Percentiles rank a stretch among this genome's conserved stretches.
Evolutionary conservation across 2,888 invertebrate genomes (phyloP).

Genomic region (Rapana venosa): DNA sequence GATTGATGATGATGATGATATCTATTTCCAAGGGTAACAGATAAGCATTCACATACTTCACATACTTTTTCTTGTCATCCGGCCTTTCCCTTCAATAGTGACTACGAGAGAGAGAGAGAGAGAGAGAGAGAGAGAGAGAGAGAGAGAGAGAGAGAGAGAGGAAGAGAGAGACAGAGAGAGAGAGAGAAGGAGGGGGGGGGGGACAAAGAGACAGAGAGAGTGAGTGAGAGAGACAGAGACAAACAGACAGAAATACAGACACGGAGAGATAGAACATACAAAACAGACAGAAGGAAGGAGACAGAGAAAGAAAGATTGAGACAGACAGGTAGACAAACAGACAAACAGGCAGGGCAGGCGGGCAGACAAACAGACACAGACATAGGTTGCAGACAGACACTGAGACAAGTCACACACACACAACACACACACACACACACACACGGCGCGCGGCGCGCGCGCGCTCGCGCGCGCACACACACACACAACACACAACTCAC

Average conservation of each 20-base stretch:
- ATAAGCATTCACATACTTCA: no score
- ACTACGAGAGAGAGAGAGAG: slow-evolving; percentile 7
- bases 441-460: no score
- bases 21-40: no score
- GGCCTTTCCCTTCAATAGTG: neutral
- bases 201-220: slow-evolving; percentile 30
- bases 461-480: no score
- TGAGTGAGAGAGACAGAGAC: slow-evolving; percentile 20
- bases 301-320: neutral
- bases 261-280: no score
- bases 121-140: slow-evolving; percentile 30
- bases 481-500: no score
- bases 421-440: no score
- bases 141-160: slow-evolving; percentile 32
- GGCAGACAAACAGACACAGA: no score
- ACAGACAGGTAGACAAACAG: neutral
- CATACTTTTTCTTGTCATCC: no score
- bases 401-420: no score
- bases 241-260: slow-evolving; percentile 1
- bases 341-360: neutral
- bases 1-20: no score
- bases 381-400: no score
- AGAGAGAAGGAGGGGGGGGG: slow-evolving; percentile 26
- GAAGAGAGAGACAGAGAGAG: slow-evolving; percentile 6
- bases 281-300: neutral